These are phyloP conservation scores for Drosophila ambigua DNA, from an alignment of 1,140 invertebrate species.

Conservation along the genomic window DNA sequence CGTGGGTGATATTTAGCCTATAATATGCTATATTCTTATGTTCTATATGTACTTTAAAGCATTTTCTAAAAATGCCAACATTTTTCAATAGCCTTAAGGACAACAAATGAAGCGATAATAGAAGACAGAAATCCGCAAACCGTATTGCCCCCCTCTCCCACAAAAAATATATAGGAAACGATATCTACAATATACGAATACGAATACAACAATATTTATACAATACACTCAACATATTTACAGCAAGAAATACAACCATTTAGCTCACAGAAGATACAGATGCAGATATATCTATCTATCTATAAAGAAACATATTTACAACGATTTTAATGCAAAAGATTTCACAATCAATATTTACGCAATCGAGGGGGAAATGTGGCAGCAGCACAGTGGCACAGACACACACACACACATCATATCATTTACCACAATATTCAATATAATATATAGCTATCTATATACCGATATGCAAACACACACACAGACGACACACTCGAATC, in stretches of 20 bases:
- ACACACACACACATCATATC: conserved; percentile 41
- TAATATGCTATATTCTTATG: conserved; percentile 82
- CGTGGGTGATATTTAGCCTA: conserved; percentile 84
- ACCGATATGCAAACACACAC: conserved; percentile 35
- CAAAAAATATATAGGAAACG: conserved; percentile 44
- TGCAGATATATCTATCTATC: conserved; percentile 32
- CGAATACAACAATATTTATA: conserved; percentile 54
- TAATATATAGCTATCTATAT: conserved; percentile 51
- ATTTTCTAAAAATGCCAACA: conserved; percentile 80
- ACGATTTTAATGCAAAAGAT: conserved; percentile 69
- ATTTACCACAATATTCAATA: conserved; percentile 40
- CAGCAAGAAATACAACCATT: conserved; percentile 55
- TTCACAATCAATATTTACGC: conserved; percentile 60
- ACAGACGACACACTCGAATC: conserved; percentile 45
- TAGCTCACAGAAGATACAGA: conserved; percentile 65
- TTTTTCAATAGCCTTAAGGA: conserved; percentile 32
- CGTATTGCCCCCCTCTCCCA: conserved; percentile 27
- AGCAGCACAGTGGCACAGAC: conserved; percentile 32
- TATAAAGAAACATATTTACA: conserved; percentile 68
- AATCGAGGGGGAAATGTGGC: conserved; percentile 43
- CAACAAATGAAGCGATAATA: not conserved
- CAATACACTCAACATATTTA: conserved; percentile 56
- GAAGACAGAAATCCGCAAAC: conserved; percentile 14
- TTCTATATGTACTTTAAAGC: conserved; percentile 76
- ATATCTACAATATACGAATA: conserved; percentile 42